A percentile compares a stretch with the other conserved stretches of the same genome.
These are phyloP conservation scores for Boulengeromyrus knoepffleri DNA, from an alignment of 2,113 vertebrate species.

Conservation along the genomic window DNA sequence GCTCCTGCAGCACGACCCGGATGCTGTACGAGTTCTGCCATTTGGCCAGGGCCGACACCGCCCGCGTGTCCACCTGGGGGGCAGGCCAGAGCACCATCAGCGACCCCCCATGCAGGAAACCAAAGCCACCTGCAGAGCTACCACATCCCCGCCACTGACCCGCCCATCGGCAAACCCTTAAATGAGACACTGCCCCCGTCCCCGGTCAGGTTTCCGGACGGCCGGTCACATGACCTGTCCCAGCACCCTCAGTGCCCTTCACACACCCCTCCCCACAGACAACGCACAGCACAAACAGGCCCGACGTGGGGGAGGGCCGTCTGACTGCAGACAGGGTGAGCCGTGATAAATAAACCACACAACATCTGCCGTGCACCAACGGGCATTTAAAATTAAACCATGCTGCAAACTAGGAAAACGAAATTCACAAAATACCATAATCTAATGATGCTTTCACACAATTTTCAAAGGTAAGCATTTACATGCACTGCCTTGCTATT, in stretches of 20 bases:
- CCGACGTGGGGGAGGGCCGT: not conserved
- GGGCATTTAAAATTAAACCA: not conserved
- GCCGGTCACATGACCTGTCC: not conserved
- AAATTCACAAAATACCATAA: not conserved
- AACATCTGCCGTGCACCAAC: not conserved
- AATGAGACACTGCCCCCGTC: not conserved
- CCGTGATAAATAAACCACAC: not conserved
- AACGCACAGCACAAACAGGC: not conserved
- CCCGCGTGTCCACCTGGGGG: slow-evolving; percentile 71
- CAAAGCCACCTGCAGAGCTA: not conserved
- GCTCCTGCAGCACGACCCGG: slow-evolving; percentile 73
- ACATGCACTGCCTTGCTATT: not conserved
- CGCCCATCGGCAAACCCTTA: not conserved
- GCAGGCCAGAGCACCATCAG: not conserved
- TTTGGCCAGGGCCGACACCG: slow-evolving; percentile 73
- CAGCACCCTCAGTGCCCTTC: not conserved
- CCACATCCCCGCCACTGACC: not conserved
- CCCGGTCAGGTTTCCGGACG: not conserved
- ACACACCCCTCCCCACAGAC: not conserved
- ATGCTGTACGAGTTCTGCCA: slow-evolving; percentile 81
- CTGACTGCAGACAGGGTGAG: not conserved
- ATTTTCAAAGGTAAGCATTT: not conserved
- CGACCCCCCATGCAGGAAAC: not conserved
- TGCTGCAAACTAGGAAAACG: not conserved
- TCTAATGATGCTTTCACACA: not conserved